These are phyloP conservation scores for Chiloscyllium plagiosum DNA, from an alignment of 2,113 vertebrate genomes.

Conservation along the genomic window DNA sequence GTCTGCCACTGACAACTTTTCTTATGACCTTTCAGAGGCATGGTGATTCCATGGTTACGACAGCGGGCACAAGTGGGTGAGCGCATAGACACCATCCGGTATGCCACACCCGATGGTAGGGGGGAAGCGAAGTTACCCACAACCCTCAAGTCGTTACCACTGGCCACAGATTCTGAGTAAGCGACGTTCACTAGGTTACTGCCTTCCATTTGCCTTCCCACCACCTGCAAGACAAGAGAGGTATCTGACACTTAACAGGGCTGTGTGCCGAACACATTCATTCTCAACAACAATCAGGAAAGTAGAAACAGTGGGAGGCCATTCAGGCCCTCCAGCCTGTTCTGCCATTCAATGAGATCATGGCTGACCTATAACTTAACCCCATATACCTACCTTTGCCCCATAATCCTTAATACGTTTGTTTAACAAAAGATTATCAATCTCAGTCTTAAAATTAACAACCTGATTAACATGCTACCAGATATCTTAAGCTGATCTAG, in stretches of 20 bases:
- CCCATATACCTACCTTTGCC: too few relatives aligned
- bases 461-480: not conserved
- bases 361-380: not conserved
- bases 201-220: not conserved
- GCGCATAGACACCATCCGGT: slow-evolving; percentile 42
- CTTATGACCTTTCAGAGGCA: slow-evolving; percentile 54
- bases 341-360: not conserved
- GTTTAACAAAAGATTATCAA: not conserved
- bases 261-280: not conserved
- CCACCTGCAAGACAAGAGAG: not conserved
- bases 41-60: slow-evolving; percentile 50
- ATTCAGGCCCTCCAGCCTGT: not conserved
- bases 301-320: not conserved
- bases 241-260: not conserved
- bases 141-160: not conserved
- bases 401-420: too few relatives aligned
- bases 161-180: slow-evolving; percentile 37
- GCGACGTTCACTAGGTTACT: too few relatives aligned
- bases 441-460: not conserved
- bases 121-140: slow-evolving; percentile 4
- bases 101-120: not conserved
- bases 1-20: slow-evolving; percentile 50
- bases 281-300: not conserved
- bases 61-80: slow-evolving; percentile 55
- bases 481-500: too few relatives aligned